These are phyloP conservation scores for Bagarius yarrelli DNA, from an alignment of 2,113 vertebrate genomes.

Conservation along the genomic window DNA sequence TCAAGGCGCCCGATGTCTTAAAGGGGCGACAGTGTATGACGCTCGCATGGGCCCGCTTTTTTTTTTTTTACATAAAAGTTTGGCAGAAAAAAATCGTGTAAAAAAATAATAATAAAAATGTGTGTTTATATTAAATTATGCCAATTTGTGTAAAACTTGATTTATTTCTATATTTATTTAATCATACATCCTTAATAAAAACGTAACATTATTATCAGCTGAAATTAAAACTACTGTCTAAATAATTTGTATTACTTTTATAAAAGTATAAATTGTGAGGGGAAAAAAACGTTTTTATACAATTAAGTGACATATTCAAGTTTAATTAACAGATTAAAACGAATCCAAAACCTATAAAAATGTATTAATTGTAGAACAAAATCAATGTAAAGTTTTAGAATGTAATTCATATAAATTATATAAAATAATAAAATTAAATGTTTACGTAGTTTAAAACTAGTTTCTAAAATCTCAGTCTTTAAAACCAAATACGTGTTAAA, in stretches of 20 bases:
- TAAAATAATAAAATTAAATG: not conserved
- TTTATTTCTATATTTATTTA: too few species aligned
- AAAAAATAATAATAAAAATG: too few species aligned
- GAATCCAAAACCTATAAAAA: not conserved
- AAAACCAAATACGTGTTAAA: not conserved
- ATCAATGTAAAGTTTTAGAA: not conserved
- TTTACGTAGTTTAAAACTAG: not conserved
- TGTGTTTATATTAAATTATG: not conserved
- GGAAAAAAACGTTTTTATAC: too few species aligned
- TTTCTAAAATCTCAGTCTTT: not conserved
- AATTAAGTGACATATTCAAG: not conserved
- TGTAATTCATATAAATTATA: not conserved
- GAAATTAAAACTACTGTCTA: not conserved
- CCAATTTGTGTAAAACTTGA: not conserved
- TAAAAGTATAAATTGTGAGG: not conserved
- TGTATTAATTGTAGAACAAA: not conserved
- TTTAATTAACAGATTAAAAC: not conserved
- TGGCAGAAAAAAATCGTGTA: not conserved
- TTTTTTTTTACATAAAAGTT: not conserved
- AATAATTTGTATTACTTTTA: too few species aligned
- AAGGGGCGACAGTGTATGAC: slow-evolving; percentile 62
- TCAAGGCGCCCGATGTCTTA: slow-evolving; percentile 77
- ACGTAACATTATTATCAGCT: not conserved
- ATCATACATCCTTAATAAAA: not conserved
- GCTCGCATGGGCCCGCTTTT: not conserved